Evolutionary conservation across 2,888 invertebrate species (phyloP), one percentile per base, ranked within the genome.

Genomic region (Cloeon dipterum): DNA sequence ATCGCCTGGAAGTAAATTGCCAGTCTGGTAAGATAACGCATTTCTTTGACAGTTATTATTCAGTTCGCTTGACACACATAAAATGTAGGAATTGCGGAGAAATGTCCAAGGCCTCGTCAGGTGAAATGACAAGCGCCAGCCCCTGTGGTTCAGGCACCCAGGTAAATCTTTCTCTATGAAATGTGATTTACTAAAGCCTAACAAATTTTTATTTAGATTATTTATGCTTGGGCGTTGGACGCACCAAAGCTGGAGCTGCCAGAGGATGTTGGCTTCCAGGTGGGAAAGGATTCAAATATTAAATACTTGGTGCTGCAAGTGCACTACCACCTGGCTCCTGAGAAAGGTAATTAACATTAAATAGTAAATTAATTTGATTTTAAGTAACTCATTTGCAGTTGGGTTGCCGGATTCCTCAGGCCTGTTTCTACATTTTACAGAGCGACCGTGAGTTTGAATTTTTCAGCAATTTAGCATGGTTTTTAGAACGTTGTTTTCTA

Each of bases 181-280:
- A 13, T 18, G 23, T 16, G 2, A 25, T 25, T 25, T 25, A 25
- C 25, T 25, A 25, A 25, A n/a, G n/a, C 17, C 17, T 17, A 17
- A 17, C 17, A 17, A 17, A 17, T 17, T 17, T 26, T 20, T 17
- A 50, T 52, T 18, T 55, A 85, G 77, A 76, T 91, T 37, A 66
- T 93, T 8, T 93, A 91, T 55, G 91, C 91, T 0, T 94, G 91
- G 91, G 93, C 89, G 2, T 65, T 81, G 45, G 85, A 91, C 53
- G 91, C 93, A 0, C 86, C 86, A 1, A 68, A 68, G 37, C 59
- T 93, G 4, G 58, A 67, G 32, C 57, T 93, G 35, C 93, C 93
- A 0, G 58, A 74, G 35, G 82, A 74, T 42, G 91, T 96, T 7
- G 96, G 89, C 2, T 96, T 94, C 55, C 78, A 78, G 55, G 77